A percentile compares a stretch with the other conserved stretches of the same genome.
Conservation (phyloP, 1,140 invertebrate species). For the Ptiloglossa arizonensis region DNA sequence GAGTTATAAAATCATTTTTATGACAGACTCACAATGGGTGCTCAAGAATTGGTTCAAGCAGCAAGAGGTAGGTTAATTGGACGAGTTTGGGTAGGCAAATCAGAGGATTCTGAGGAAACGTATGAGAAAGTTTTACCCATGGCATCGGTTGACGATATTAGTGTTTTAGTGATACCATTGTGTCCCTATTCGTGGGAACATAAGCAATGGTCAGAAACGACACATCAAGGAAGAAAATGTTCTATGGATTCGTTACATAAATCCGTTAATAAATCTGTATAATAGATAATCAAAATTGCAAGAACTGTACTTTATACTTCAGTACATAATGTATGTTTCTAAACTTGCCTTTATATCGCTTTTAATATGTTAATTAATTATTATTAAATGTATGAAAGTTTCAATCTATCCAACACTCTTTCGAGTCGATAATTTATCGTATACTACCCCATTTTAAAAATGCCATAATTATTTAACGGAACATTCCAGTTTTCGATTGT, state of each 20-base stretch:
- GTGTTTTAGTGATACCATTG: slow-evolving; percentile 91
- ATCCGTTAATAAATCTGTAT: slow-evolving; percentile 61
- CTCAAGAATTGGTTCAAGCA: slow-evolving; percentile 90
- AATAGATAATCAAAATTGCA: slow-evolving; percentile 26
- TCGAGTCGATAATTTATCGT: slow-evolving; percentile 48
- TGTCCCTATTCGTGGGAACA: slow-evolving; percentile 85
- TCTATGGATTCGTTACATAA: slow-evolving; percentile 66
- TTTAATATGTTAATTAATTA: slow-evolving; percentile 43
- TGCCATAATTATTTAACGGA: slow-evolving; percentile 56
- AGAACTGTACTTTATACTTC: slow-evolving; percentile 4
- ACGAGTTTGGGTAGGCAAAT: slow-evolving; percentile 85
- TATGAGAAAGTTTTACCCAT: slow-evolving; percentile 80
- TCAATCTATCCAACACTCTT: slow-evolving; percentile 15
- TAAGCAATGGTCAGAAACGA: slow-evolving; percentile 78
- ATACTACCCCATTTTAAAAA: slow-evolving; percentile 47
- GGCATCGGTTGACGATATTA: slow-evolving; percentile 93
- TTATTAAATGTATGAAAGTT: slow-evolving; percentile 42
- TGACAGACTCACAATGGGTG: slow-evolving; percentile 88
- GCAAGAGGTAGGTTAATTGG: slow-evolving; percentile 89
- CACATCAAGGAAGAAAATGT: slow-evolving; percentile 74
- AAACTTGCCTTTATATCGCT: slow-evolving; percentile 46
- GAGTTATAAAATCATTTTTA: neutral
- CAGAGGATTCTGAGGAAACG: slow-evolving; percentile 78
- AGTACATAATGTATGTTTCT: too few species aligned
- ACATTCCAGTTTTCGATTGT: slow-evolving; percentile 58